A percentile compares a stretch with the other conserved stretches of the same genome.
phyloP scores from a whole-genome alignment of 1,140 invertebrate genomes.

The Sitophilus oryzae region DNA sequence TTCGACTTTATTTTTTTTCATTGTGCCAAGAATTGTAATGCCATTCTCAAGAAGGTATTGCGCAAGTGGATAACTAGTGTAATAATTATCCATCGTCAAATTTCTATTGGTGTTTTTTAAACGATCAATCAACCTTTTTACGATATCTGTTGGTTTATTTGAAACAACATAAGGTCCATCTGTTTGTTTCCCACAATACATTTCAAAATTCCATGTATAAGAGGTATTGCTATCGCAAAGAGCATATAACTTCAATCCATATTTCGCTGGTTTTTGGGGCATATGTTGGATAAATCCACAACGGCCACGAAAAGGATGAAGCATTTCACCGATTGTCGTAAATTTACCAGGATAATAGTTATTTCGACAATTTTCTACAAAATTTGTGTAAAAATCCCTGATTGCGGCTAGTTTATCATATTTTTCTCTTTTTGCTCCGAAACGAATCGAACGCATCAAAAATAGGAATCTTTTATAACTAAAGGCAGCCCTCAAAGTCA shows the following conservation, averaged over 20 bases:
- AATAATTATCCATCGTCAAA: slow-evolving; percentile 38
- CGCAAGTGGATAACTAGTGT: slow-evolving; percentile 31
- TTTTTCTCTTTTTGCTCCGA: slow-evolving; percentile 35
- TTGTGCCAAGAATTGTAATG: slow-evolving; percentile 34
- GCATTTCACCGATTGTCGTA: slow-evolving; percentile 43
- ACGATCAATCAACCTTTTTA: slow-evolving; percentile 29
- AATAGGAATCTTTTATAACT: slow-evolving; percentile 36
- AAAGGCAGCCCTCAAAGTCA: slow-evolving; percentile 34
- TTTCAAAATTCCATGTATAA: slow-evolving; percentile 29
- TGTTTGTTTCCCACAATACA: slow-evolving; percentile 39
- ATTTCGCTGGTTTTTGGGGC: slow-evolving; percentile 47
- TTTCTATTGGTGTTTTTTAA: slow-evolving; percentile 33
- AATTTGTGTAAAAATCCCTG: slow-evolving; percentile 11
- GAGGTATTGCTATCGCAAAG: slow-evolving; percentile 16
- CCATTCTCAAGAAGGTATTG: slow-evolving; percentile 33
- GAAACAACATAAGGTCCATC: slow-evolving; percentile 25
- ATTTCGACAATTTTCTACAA: slow-evolving; percentile 9
- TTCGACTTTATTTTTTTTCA: slow-evolving; percentile 39
- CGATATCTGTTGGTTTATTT: slow-evolving; percentile 29
- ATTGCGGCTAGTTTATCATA: slow-evolving; percentile 6
- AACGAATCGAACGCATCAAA: slow-evolving; percentile 35
- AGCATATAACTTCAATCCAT: slow-evolving; percentile 39
- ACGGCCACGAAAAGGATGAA: slow-evolving; percentile 39
- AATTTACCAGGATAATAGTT: slow-evolving; percentile 34
- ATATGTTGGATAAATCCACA: slow-evolving; percentile 46